A percentile compares a stretch with the other conserved stretches of the same genome.
Conservation (phyloP, 2,888 invertebrate species). For the Teinopalpus imperialis region DNA sequence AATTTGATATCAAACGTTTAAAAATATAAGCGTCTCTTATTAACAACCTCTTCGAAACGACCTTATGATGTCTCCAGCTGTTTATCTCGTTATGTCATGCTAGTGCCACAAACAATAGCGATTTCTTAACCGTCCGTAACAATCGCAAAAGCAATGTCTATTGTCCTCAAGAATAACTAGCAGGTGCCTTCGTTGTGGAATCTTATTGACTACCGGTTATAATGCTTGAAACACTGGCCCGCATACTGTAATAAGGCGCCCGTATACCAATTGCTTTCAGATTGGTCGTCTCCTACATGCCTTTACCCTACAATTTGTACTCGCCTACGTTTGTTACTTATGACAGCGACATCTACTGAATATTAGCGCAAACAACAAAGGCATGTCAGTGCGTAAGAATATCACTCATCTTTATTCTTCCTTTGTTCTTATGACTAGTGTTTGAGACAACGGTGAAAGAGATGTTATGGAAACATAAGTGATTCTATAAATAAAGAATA, state of each 20-base stretch:
- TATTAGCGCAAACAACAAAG: neutral
- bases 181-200: conserved; percentile 21
- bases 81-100: conserved; percentile 32
- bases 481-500: neutral
- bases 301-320: conserved; percentile 36
- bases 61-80: conserved; percentile 22
- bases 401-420: conserved; percentile 28
- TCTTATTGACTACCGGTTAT: conserved; percentile 29
- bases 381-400: conserved; percentile 1
- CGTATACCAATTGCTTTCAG: conserved; percentile 61
- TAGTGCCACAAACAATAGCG: conserved; percentile 25
- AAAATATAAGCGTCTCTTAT: no score
- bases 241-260: conserved; percentile 58
- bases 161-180: conserved; percentile 27
- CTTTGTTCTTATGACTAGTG: conserved; percentile 30
- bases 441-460: conserved; percentile 30
- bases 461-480: conserved; percentile 31
- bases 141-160: conserved; percentile 28
- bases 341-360: conserved; percentile 5
- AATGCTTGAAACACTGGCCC: conserved; percentile 46
- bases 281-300: conserved; percentile 49
- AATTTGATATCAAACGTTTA: no score
- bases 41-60: conserved; percentile 10
- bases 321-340: conserved; percentile 16
- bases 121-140: conserved; percentile 31